Percentiles rank a stretch among this genome's conserved stretches.
These are phyloP conservation scores for Microcebus griseorufus DNA, from an alignment of 2,113 vertebrate species.

Conservation along the genomic window DNA sequence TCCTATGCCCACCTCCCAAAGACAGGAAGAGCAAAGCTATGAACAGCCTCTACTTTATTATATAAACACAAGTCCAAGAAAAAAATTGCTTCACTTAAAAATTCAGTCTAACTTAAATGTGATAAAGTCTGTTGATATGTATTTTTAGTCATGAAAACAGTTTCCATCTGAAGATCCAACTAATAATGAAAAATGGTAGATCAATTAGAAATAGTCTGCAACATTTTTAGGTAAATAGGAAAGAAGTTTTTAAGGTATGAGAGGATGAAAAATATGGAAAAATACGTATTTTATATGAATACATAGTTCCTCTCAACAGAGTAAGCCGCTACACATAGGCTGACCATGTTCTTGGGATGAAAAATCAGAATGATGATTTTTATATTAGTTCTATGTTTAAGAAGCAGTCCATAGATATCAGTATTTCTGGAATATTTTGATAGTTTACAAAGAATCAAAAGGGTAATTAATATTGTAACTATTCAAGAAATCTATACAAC, in stretches of 20 bases:
- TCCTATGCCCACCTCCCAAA: not conserved
- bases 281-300: not conserved
- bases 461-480: not conserved
- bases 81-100: not conserved
- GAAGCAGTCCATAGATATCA: not conserved
- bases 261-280: not conserved
- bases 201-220: not conserved
- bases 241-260: not conserved
- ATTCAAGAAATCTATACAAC: not conserved
- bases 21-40: not conserved
- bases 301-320: not conserved
- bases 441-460: not conserved
- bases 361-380: slow-evolving; percentile 2
- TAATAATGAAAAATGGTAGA: not conserved
- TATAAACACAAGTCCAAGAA: not conserved
- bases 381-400: not conserved
- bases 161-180: not conserved
- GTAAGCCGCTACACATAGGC: not conserved
- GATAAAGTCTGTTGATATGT: not conserved
- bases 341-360: not conserved
- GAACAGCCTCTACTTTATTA: not conserved
- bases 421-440: not conserved
- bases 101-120: not conserved
- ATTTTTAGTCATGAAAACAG: not conserved
- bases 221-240: not conserved